Conservation (phyloP, 2,113 vertebrate genomes). For the Balaenoptera acutorostrata region DNA sequence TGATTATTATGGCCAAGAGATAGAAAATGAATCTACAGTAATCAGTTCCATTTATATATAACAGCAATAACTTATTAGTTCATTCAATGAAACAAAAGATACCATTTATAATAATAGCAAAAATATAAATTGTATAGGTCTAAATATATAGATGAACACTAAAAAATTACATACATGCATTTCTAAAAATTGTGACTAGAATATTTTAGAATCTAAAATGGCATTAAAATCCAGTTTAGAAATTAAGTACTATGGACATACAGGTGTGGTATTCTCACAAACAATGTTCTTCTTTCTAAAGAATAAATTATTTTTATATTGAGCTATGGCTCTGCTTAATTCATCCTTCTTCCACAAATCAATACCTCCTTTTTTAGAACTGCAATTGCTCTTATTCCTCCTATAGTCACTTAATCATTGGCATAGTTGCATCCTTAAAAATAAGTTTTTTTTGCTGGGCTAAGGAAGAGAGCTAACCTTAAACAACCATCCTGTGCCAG, state of each 20-base stretch:
- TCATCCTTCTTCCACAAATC: slow-evolving; percentile 6
- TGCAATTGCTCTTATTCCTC: neutral
- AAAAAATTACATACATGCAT: neutral
- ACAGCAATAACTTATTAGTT: neutral
- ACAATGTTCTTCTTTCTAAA: neutral
- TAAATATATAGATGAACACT: neutral
- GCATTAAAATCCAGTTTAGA: neutral
- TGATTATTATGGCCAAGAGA: neutral
- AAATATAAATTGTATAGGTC: neutral
- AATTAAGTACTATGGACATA: neutral
- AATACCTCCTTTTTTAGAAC: neutral
- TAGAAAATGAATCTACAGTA: neutral
- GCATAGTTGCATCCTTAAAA: neutral
- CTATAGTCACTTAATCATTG: neutral
- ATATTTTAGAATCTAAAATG: slow-evolving; percentile 13
- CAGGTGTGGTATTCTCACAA: neutral
- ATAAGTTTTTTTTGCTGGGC: neutral
- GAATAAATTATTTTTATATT: slow-evolving; percentile 1
- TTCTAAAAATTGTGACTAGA: neutral
- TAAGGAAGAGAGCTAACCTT: neutral
- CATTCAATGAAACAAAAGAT: neutral
- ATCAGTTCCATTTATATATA: neutral
- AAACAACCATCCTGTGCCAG: neutral
- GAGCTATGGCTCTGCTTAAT: neutral
- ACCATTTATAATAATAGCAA: neutral